Percentiles rank a stretch among this genome's conserved stretches.
Evolutionary conservation across 2,113 vertebrate genomes (phyloP).

Genomic region (Alethe castanea): DNA sequence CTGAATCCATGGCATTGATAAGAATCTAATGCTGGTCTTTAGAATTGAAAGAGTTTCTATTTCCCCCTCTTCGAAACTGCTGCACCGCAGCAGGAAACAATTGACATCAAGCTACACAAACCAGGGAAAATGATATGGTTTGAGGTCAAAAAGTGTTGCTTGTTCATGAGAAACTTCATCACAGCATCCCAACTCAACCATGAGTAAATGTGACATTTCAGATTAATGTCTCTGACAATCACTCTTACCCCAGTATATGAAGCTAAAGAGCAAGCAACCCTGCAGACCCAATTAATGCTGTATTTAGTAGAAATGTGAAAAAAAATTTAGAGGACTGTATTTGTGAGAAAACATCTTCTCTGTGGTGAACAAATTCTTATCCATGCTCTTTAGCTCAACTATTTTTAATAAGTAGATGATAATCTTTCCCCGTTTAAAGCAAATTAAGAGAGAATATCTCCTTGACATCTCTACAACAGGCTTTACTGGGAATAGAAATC

Average conservation of each 20-base stretch:
- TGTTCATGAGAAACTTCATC: not conserved
- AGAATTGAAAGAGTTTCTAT: not conserved
- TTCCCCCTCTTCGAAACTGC: not conserved
- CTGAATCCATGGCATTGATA: rapidly evolving
- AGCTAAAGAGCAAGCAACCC: not conserved
- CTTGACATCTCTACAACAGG: slow-evolving; percentile 27
- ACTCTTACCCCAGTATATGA: rapidly evolving
- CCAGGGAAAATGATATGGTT: not conserved
- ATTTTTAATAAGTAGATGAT: slow-evolving; percentile 39
- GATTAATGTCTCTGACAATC: not conserved
- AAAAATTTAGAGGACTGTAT: not conserved
- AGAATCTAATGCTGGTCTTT: not conserved
- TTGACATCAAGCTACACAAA: not conserved
- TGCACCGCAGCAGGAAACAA: not conserved
- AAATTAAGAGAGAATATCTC: slow-evolving; percentile 27
- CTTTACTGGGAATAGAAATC: slow-evolving; percentile 34
- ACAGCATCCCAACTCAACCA: not conserved
- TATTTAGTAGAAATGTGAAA: not conserved
- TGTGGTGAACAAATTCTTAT: not conserved
- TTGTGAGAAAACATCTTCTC: not conserved
- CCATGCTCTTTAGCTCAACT: not conserved
- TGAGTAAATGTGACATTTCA: not conserved
- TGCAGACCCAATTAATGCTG: not conserved
- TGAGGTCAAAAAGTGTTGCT: not conserved
- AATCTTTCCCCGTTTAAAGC: slow-evolving; percentile 11